Base-by-base conservation (phyloP, 2,888 invertebrate genomes). In the Melanotus villosus region DNA sequence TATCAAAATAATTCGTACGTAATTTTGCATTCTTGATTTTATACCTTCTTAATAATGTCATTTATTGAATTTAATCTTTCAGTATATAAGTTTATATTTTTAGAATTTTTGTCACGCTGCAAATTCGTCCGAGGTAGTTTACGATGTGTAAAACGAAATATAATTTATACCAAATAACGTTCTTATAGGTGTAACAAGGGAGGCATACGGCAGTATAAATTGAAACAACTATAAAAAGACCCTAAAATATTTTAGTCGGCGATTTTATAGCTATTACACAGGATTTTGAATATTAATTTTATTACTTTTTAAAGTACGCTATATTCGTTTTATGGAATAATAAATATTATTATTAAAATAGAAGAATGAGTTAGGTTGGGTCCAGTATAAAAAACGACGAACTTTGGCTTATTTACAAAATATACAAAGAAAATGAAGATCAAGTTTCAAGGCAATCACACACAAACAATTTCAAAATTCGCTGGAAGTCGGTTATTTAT, bases 251-350 rank as follows among this genome's bases (percentile, higher is more conserved):
- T 75, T 72, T 67, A 69, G 62, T 60, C 71, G 72, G 72, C 72
- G 71, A 76, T 76, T 79, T 79, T 77, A 77, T 77, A 72, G 76
- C 74, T 77, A 75, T 75, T 74, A 71, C 75, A 75, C 70, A 66
- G 76, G 79, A 79, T 80, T 80, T 79, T 80, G 79, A 81, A 80
- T 81, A 80, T 80, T 81, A 80, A 80, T 80, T 80, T 80, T 81
- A 81, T 79, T 78, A 73, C 77, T 70, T 76, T 80, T 81, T 80
- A 80, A 81, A 80, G 79, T 80, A 77, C 78, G 79, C 78, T 79
- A 78, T 81, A 79, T 80, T 78, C 75, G 73, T 80, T 81, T 81
- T 81, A 81, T 81, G 77, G 80, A 79, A 79, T 78, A 77, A 76
- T 80, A 80, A 81, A 81, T 79, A 78, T 77, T 76, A 76, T 63